Percentiles rank a stretch among this genome's conserved stretches.
phyloP scores from a whole-genome alignment of 2,797 vertebrate species.

The Harpagifer antarcticus region DNA sequence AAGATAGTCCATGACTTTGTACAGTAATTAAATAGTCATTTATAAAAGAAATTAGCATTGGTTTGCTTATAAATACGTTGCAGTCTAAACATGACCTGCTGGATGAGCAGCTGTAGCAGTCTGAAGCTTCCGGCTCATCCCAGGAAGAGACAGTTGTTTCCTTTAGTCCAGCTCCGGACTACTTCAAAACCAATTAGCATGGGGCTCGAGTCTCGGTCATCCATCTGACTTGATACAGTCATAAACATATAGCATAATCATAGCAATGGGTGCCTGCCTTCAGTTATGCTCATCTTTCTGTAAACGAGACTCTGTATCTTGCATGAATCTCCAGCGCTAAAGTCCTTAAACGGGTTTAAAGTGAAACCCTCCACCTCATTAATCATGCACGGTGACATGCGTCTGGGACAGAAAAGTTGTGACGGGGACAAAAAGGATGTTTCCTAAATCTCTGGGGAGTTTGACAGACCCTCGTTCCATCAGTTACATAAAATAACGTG shows the following conservation, averaged over 20 bases:
- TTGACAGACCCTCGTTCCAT: constrained; percentile 81
- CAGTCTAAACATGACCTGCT: constrained; percentile 66
- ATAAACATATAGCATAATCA: constrained; percentile 80
- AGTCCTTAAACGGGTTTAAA: constrained; percentile 76
- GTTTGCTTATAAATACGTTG: constrained; percentile 80
- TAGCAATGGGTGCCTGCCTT: constrained; percentile 45
- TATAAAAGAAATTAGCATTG: constrained; percentile 72
- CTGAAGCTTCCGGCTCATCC: constrained; percentile 50
- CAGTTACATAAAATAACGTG: constrained; percentile 78
- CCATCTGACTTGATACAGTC: constrained; percentile 68
- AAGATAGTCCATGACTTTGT: constrained; percentile 24
- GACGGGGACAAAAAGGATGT: constrained; percentile 75
- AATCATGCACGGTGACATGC: constrained; percentile 65
- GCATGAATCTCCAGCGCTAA: constrained; percentile 50
- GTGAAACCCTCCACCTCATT: constrained; percentile 65
- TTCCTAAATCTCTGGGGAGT: constrained; percentile 73
- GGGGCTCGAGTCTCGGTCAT: constrained; percentile 55
- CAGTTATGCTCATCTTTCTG: constrained; percentile 47
- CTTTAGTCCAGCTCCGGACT: constrained; percentile 59
- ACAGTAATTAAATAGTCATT: constrained; percentile 48
- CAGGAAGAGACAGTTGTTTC: constrained; percentile 70
- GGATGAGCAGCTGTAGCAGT: constrained; percentile 65
- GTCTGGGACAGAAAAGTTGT: constrained; percentile 71
- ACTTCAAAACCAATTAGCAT: constrained; percentile 82
- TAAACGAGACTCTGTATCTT: constrained; percentile 55